Conservation (phyloP, 2,888 invertebrate genomes). For the Sthenelais limicola region DNA sequence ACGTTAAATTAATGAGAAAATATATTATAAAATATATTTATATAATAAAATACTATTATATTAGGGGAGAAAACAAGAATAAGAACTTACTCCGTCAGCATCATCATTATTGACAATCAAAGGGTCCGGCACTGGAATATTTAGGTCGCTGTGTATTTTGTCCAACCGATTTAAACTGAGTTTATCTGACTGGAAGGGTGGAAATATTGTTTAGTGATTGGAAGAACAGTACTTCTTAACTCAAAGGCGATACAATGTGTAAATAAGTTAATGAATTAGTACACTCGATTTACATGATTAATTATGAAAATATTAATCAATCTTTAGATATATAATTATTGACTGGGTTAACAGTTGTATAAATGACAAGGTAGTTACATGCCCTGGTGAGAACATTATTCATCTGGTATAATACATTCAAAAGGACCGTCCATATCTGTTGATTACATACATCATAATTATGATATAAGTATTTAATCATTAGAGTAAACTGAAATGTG, state of each 20-base stretch:
- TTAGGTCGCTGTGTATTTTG: constrained; percentile 86
- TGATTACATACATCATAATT: not conserved
- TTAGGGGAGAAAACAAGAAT: too few species aligned
- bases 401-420: not conserved
- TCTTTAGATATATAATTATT: too few species aligned
- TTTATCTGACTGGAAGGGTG: constrained; percentile 77
- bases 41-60: not conserved
- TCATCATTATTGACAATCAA: constrained; percentile 55
- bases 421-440: not conserved
- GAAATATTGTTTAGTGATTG: not conserved
- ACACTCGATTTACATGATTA: too few species aligned
- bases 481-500: too few species aligned
- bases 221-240: not conserved
- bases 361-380: too few species aligned
- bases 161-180: constrained; percentile 85
- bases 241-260: not conserved
- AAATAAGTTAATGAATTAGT: constrained; percentile 9
- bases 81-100: constrained; percentile 24
- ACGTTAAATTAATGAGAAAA: too few species aligned
- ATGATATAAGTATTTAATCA: not conserved
- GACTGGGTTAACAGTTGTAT: too few species aligned
- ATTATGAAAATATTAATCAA: too few species aligned
- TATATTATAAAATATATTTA: too few species aligned
- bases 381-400: too few species aligned
- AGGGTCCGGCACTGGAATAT: constrained; percentile 91